Evolutionary conservation across 2,797 vertebrate species (phyloP).

Genomic region (Tenualosa thibaudeaui): DNA sequence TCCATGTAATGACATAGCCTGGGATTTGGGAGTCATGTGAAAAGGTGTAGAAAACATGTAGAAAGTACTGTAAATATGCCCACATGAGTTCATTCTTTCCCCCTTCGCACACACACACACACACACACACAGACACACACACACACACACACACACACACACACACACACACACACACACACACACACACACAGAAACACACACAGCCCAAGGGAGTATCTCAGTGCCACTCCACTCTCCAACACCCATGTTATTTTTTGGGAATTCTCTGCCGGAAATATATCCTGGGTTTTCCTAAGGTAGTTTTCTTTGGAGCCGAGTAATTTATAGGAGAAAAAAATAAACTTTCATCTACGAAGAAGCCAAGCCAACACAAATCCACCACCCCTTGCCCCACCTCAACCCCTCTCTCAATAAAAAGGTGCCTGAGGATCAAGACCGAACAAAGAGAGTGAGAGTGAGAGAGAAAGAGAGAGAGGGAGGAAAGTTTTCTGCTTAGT

Average conservation of each 20-base stretch:
- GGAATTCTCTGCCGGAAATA: conserved; percentile 68
- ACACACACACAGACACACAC: background rate
- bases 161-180: conserved; percentile 18
- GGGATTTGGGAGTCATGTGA: background rate
- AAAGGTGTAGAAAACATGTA: background rate
- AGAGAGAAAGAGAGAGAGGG: conserved; percentile 20
- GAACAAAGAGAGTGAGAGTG: conserved; percentile 52
- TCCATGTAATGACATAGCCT: background rate
- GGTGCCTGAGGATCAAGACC: conserved; percentile 64
- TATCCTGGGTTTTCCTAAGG: conserved; percentile 70
- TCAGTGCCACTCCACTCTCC: conserved; percentile 62
- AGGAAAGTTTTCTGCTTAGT: conserved; percentile 64
- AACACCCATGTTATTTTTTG: conserved; percentile 64
- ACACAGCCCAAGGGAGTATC: conserved; percentile 19
- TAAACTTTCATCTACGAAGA: conserved; percentile 74
- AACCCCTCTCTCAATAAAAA: conserved; percentile 57
- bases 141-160: conserved; percentile 18
- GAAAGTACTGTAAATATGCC: conserved; percentile 5
- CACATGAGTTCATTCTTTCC: background rate
- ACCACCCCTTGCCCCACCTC: conserved; percentile 31
- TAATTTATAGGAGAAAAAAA: conserved; percentile 77
- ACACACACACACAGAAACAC: conserved; percentile 30
- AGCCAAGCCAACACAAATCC: conserved; percentile 71
- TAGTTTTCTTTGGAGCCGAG: conserved; percentile 71
- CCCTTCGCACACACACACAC: background rate